Evolutionary conservation across 2,888 invertebrate species (phyloP).

Genomic region (Doris montereyensis): DNA sequence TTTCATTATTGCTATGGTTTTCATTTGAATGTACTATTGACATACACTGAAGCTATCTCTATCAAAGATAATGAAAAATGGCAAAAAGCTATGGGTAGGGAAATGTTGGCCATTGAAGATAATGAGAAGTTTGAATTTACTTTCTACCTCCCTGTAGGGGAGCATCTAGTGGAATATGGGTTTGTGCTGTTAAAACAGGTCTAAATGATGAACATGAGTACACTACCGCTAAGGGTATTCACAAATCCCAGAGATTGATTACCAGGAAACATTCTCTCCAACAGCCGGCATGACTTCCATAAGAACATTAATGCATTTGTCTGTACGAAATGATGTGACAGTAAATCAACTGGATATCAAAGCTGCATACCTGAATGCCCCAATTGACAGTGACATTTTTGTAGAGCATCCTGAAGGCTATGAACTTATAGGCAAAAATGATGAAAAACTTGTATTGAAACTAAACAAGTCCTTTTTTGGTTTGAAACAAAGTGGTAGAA

Average conservation of each 20-base stretch:
- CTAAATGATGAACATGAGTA: too few species aligned
- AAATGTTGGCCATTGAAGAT: too few species aligned
- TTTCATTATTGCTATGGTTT: too few species aligned
- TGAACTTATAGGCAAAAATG: neutral
- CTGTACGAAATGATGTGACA: constrained; percentile 39
- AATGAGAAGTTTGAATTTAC: too few species aligned
- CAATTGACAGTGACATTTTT: neutral
- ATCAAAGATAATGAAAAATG: too few species aligned
- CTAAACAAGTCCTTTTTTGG: constrained; percentile 45
- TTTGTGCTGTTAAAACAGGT: too few species aligned
- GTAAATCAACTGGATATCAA: constrained; percentile 48
- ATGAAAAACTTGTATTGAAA: constrained; percentile 36
- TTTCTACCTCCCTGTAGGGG: too few species aligned
- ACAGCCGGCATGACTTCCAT: constrained; percentile 46
- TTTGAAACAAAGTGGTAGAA: constrained; percentile 47
- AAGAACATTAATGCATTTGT: constrained; percentile 44
- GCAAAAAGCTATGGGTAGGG: too few species aligned
- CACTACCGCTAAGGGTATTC: constrained; percentile 47
- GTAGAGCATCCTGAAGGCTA: constrained; percentile 10
- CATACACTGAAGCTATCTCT: too few species aligned
- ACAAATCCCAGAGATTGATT: constrained; percentile 46
- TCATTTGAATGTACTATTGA: too few species aligned
- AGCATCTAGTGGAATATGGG: too few species aligned
- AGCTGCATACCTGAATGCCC: neutral
- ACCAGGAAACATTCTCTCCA: constrained; percentile 50